phyloP scores from a whole-genome alignment of 2,888 invertebrate species.

The Notodonta ziczac region DNA sequence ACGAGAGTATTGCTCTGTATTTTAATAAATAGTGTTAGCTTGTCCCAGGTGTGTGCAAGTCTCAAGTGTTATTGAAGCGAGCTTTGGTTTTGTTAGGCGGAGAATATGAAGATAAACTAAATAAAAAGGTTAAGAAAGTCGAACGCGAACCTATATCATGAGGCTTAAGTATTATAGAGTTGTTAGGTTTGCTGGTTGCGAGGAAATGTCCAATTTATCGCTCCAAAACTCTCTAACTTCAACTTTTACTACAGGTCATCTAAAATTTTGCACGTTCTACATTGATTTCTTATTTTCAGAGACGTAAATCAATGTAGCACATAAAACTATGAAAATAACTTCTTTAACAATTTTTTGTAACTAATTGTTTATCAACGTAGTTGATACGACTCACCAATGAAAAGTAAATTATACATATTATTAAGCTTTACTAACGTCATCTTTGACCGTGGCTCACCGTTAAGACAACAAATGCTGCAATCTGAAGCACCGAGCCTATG shows the following conservation, averaged over 20 bases:
- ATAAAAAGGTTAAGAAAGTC: too few species aligned
- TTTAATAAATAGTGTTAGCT: background rate
- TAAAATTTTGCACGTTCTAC: background rate
- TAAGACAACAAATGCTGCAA: background rate
- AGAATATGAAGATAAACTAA: too few species aligned
- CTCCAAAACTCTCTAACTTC: too few species aligned
- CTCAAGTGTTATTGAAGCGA: too few species aligned
- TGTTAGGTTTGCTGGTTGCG: too few species aligned
- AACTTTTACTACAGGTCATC: too few species aligned
- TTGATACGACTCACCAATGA: background rate
- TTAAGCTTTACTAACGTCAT: too few species aligned
- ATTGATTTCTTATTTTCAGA: background rate
- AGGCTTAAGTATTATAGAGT: too few species aligned
- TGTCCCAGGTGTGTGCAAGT: background rate
- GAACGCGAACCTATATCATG: too few species aligned
- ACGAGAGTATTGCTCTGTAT: constrained; percentile 8
- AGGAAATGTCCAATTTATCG: too few species aligned
- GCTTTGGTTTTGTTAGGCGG: too few species aligned
- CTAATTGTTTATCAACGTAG: background rate
- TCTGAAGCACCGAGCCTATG: background rate
- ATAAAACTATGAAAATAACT: background rate
- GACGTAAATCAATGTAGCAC: background rate
- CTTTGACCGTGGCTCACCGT: too few species aligned
- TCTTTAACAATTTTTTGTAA: background rate
- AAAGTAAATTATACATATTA: background rate